Conservation (phyloP, 1,140 invertebrate genomes). For the Rhyacophila brunnea region DNA sequence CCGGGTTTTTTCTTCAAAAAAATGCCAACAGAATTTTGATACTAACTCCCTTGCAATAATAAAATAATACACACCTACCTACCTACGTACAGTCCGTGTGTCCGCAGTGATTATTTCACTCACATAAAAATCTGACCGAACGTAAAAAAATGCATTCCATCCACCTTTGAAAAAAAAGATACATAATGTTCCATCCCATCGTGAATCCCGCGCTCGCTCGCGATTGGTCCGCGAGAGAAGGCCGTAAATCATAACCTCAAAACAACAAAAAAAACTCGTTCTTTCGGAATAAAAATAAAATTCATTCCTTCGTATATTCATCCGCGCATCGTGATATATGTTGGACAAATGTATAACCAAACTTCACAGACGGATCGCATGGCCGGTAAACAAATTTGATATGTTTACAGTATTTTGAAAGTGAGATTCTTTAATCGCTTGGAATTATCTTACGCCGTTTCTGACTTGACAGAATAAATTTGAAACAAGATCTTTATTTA, state of each 20-base stretch:
- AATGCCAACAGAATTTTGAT: constrained; percentile 18
- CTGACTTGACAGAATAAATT: constrained; percentile 22
- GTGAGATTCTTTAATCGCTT: constrained; percentile 17
- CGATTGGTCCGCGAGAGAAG: constrained; percentile 27
- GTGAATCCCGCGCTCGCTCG: constrained; percentile 26
- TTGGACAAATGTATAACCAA: constrained; percentile 11
- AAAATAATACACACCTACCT: constrained; percentile 10
- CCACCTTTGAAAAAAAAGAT: constrained; percentile 30
- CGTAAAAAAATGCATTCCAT: constrained; percentile 36
- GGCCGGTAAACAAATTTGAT: constrained; percentile 27
- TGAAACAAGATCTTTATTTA: constrained; percentile 15
- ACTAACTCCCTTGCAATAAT: constrained; percentile 25
- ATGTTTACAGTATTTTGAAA: constrained; percentile 18
- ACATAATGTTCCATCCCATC: constrained; percentile 33
- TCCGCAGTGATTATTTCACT: constrained; percentile 30
- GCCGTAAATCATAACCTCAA: constrained; percentile 35
- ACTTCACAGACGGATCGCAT: constrained; percentile 7
- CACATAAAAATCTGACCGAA: constrained; percentile 35
- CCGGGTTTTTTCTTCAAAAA: constrained; percentile 12
- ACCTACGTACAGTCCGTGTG: constrained; percentile 3
- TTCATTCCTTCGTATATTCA: constrained; percentile 21
- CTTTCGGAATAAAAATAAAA: constrained; percentile 28
- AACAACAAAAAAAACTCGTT: constrained; percentile 28
- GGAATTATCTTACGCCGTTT: constrained; percentile 16
- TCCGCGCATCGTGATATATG: constrained; percentile 26